Evolutionary conservation across 2,888 invertebrate species (phyloP), one percentile per base, ranked within the genome.

Genomic region (Agrotis clavis): DNA sequence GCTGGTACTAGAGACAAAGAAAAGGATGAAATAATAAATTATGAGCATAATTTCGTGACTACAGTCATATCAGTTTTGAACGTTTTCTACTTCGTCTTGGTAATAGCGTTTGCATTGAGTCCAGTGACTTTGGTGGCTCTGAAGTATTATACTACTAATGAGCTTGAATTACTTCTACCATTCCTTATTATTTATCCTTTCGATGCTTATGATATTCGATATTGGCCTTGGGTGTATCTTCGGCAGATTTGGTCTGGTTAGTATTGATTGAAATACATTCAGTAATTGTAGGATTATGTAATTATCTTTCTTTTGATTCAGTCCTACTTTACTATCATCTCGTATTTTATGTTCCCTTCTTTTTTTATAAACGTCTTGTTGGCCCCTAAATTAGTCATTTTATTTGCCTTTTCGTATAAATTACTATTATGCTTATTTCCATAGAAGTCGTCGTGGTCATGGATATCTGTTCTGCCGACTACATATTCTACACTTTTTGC

Each of bases 141-240:
- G 1, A 91, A 89, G 11, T 95, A 93, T 84, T 80, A 75, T 14
- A 84, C 85, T 21, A 90, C 88, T 0, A 85, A 87, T 2, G 83
- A 90, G 59, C 11, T 92, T 0, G 87, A 91, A 11, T 76, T 92
- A 21, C 51, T 89, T 19, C 65, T 94, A 21, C 94, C 94, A 0
- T 92, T 93, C 72, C 70, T 90, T 0, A 83, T 91, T 25, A 59
- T 88, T n/a, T 95, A 94, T 87, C 94, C 94, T 0, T 93, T 95
- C 66, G 88, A 94, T 82, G 73, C 90, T 14, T 89, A 86, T 48
- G 87, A 91, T 54, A 73, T 90, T 0, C 89, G 75, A 53, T 86
- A 89, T 62, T 94, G 91, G 90, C 94, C 94, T 1, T 89, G 89
- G 65, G 89, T 92, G 2, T 94, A 92, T 74, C 16, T 92, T 7